Base-by-base conservation (phyloP, 2,888 invertebrate species). In the Hydrotaea cyrtoneurina region DNA sequence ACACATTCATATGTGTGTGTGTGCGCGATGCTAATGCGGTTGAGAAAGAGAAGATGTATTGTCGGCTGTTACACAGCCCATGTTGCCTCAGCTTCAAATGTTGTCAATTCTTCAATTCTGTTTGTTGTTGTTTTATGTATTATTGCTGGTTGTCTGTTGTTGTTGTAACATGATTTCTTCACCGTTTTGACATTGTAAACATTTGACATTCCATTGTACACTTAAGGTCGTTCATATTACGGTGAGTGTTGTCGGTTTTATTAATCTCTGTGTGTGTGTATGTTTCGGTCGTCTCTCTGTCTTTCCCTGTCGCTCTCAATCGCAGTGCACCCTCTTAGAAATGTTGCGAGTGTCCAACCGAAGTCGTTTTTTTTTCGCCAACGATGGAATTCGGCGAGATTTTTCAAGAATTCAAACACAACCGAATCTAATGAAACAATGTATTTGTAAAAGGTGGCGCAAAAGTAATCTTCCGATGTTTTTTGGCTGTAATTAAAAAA, bases 171-270 rank as follows among this genome's bases (percentile, higher is more conserved):
- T 59, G 76, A 74, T 69, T 66, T 73, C 50, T 69, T 78, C 43
- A 31, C 78, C 62, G 23, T 83, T 74, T 76, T 83, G 86, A 80
- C 85, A 85, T 84, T 85, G 85, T 78, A 80, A 80, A 80, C 85
- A 77, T 84, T 86, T 86, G 86, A 86, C 86, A 86, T 86, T 86
- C 83, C 80, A 78, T 62, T 39, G 39, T 77, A 72, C 77, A 80
- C 80, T 84, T 86, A 84, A 86, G 86, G 86, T 86, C 86, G 79
- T 82, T 79, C 69, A 78, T 69, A 21, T 15, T 46, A 46, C 10
- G 62, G n/a, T n/a, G n/a, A n/a, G n/a, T n/a, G n/a, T n/a, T n/a
- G n/a, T n/a, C n/a, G n/a, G n/a, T n/a, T n/a, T n/a, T n/a, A n/a
- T n/a, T n/a, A n/a, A n/a, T n/a, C n/a, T n/a, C n/a, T 66, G 17